phyloP scores from a whole-genome alignment of 2,113 vertebrate genomes.

The Zonotrichia leucophrys region DNA sequence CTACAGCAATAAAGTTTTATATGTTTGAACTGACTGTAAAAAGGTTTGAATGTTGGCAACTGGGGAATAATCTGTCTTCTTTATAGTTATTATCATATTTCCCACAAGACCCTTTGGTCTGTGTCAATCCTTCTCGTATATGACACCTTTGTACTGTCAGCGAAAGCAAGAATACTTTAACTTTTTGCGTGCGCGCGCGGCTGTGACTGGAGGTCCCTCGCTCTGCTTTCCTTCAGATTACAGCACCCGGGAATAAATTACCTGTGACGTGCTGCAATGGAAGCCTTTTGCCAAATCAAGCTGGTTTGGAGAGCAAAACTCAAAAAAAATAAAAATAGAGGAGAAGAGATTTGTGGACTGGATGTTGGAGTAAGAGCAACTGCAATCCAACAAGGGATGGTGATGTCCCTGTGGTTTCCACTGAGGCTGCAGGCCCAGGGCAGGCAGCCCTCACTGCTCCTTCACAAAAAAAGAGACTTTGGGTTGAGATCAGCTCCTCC shows the following conservation, averaged over 20 bases:
- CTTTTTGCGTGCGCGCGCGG: conserved; percentile 55
- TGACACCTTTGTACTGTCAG: conserved; percentile 87
- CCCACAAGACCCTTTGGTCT: conserved; percentile 88
- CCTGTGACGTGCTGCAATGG: conserved; percentile 70
- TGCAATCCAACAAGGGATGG: neutral
- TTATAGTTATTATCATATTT: conserved; percentile 96
- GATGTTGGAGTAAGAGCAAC: neutral
- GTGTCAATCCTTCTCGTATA: conserved; percentile 88
- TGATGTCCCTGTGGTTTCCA: neutral
- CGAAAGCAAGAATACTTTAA: conserved; percentile 80
- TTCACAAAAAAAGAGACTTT: neutral
- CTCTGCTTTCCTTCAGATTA: conserved; percentile 80
- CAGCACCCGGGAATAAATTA: conserved; percentile 79
- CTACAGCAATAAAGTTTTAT: conserved; percentile 99
- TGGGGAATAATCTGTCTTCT: conserved; percentile 94
- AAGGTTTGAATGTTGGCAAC: conserved; percentile 92
- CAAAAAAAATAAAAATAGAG: no score
- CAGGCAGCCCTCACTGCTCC: neutral
- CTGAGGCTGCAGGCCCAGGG: neutral
- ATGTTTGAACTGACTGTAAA: conserved; percentile 98
- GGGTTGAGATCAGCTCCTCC: neutral
- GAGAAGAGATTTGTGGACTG: neutral
- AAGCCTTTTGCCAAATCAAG: conserved; percentile 73
- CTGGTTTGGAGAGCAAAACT: conserved; percentile 30
- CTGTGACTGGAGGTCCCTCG: conserved; percentile 73